Conservation (phyloP, 1,140 invertebrate genomes). For the Macrobrachium nipponense region DNA sequence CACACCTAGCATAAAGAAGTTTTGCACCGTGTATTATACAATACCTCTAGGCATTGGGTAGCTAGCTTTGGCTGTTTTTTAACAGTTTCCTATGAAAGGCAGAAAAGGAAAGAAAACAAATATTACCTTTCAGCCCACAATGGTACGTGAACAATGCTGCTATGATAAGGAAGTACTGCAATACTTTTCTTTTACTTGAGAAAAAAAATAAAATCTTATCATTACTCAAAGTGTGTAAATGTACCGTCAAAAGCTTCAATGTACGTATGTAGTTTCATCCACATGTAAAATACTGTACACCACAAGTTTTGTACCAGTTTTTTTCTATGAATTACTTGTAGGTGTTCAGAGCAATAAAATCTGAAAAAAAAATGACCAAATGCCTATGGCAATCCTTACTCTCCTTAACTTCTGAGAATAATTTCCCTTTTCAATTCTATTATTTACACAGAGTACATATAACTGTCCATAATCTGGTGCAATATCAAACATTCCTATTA, state of each 20-base stretch:
- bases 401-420: too few species aligned
- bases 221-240: constrained; percentile 2
- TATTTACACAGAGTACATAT: too few species aligned
- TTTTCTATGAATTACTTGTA: too few species aligned
- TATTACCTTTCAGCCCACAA: constrained; percentile 61
- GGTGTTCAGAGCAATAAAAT: too few species aligned
- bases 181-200: constrained; percentile 37
- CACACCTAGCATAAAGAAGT: constrained; percentile 61
- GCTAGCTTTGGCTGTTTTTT: constrained; percentile 67
- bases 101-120: constrained; percentile 65
- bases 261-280: too few species aligned
- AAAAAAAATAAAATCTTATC: background rate
- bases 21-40: constrained; percentile 65
- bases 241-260: background rate
- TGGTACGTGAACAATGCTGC: constrained; percentile 22
- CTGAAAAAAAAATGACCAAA: too few species aligned
- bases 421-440: too few species aligned
- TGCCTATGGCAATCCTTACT: too few species aligned
- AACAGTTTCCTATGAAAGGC: constrained; percentile 66
- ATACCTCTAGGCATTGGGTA: constrained; percentile 68
- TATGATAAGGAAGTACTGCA: constrained; percentile 45
- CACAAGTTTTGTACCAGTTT: too few species aligned
- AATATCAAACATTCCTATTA: too few species aligned
- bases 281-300: too few species aligned
- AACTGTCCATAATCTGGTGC: too few species aligned